These are phyloP conservation scores for Emmelina monodactyla DNA, from an alignment of 2,888 invertebrate genomes.

Conservation along the genomic window DNA sequence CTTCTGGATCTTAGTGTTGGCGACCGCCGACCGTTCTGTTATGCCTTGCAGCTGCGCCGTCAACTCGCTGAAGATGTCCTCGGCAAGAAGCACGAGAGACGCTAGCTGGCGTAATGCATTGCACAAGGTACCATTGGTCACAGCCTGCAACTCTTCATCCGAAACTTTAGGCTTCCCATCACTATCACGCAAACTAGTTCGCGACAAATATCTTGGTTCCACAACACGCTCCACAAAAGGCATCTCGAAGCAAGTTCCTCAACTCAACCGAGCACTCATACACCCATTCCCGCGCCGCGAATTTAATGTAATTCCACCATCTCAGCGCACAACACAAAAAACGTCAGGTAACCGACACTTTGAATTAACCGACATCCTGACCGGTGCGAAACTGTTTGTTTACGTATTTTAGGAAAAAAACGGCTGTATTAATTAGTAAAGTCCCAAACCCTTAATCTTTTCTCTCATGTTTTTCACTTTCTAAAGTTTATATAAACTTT, in stretches of 20 bases:
- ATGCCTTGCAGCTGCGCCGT: conserved; percentile 78
- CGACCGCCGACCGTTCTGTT: conserved; percentile 74
- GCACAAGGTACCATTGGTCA: conserved; percentile 86
- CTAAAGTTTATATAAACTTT: conserved; percentile 53
- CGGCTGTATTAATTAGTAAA: too few relatives aligned
- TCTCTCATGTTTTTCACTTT: conserved; percentile 7
- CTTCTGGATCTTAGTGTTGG: conserved; percentile 73
- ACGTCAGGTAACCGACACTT: conserved; percentile 67
- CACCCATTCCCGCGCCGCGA: conserved; percentile 52
- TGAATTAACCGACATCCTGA: conserved; percentile 64
- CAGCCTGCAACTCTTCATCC: conserved; percentile 84
- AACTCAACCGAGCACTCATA: conserved; percentile 41
- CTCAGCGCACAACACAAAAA: conserved; percentile 63
- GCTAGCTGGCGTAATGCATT: conserved; percentile 86
- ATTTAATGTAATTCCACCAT: conserved; percentile 56
- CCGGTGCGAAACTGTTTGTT: conserved; percentile 21
- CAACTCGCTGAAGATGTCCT: conserved; percentile 86
- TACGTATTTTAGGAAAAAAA: background rate
- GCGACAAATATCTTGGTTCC: conserved; percentile 82
- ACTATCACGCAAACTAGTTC: conserved; percentile 68
- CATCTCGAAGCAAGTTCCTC: conserved; percentile 67
- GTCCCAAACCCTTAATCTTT: too few relatives aligned
- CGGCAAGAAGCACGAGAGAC: conserved; percentile 81
- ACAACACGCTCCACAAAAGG: conserved; percentile 87
- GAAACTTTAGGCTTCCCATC: conserved; percentile 67